Evolutionary conservation across 1,140 invertebrate genomes (phyloP), one percentile per base, ranked within the genome.

Genomic region (Bombus pyrosoma): DNA sequence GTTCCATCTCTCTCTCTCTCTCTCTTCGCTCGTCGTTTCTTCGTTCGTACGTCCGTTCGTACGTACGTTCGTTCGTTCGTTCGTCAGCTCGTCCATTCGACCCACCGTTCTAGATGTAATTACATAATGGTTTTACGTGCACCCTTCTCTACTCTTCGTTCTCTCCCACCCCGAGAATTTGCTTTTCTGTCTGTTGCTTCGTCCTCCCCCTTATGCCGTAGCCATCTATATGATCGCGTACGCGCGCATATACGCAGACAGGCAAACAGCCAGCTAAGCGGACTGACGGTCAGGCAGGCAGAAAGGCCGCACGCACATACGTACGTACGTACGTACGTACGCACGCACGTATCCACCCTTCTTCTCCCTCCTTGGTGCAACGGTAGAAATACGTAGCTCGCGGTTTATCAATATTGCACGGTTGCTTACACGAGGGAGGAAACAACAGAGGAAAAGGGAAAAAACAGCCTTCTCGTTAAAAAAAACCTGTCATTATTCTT

Each of bases 91-190:
- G 78, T 85, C 72, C 76, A 39, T 77, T 87, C 81, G 88, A 86
- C 89, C 92, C 85, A 86, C 91, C 91, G 89, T 91, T 89, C 92
- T 90, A 92, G 87, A 93, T 91, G 92, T 94, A 94, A 94, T 94
- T 93, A 93, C 92, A 88, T 93, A 93, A 93, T 93, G 93, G 92
- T 93, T 93, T 93, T 92, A 93, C 90, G 82, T 87, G 68, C 88
- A 68, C 83, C 74, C 83, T 66, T 59, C 83, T 80, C 66, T 57
- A 9, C 28, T 72, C 53, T 47, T 75, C 75, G 77, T 74, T 47
- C 66, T 73, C 69, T 78, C 53, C 62, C 66, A 39, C 66, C 53
- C 34, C 64, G 62, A 83, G 57, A 76, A 83, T 86, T 84, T 74
- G 78, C 83, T 79, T 76, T 75, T 81, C 75, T 80, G 72, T 85